phyloP scores from a whole-genome alignment of 2,797 vertebrate genomes.

The Varecia variegata region DNA sequence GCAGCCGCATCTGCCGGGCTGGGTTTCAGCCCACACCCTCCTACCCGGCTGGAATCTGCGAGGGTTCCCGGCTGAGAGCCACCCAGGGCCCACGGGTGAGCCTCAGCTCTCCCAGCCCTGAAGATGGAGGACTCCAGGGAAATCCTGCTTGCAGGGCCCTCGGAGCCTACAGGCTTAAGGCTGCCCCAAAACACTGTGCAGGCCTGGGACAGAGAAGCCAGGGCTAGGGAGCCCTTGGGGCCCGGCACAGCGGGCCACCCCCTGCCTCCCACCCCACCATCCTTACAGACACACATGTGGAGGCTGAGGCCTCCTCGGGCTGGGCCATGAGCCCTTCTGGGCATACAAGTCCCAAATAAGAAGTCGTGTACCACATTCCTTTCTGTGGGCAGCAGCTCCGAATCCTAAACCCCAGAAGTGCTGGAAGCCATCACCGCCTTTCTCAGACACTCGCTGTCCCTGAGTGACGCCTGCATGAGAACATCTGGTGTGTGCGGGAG shows the following conservation, averaged over 20 bases:
- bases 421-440: not conserved
- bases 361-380: not conserved
- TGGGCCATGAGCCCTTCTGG: not conserved
- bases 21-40: not conserved
- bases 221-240: no score
- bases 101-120: not conserved
- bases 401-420: not conserved
- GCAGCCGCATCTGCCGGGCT: not conserved
- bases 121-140: no score
- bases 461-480: rapidly evolving
- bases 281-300: not conserved
- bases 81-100: not conserved
- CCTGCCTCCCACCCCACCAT: not conserved
- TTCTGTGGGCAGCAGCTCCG: not conserved
- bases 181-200: not conserved
- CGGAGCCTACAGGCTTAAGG: not conserved
- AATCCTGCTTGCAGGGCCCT: not conserved
- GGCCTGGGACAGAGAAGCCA: not conserved
- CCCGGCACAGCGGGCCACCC: rapidly evolving
- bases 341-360: not conserved
- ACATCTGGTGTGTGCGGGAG: rapidly evolving
- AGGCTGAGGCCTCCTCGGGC: rapidly evolving
- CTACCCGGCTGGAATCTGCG: not conserved
- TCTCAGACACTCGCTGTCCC: rapidly evolving
- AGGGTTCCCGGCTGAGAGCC: not conserved